Evolutionary conservation across 2,113 vertebrate species (phyloP).

Genomic region (Micronycteris hirsuta): DNA sequence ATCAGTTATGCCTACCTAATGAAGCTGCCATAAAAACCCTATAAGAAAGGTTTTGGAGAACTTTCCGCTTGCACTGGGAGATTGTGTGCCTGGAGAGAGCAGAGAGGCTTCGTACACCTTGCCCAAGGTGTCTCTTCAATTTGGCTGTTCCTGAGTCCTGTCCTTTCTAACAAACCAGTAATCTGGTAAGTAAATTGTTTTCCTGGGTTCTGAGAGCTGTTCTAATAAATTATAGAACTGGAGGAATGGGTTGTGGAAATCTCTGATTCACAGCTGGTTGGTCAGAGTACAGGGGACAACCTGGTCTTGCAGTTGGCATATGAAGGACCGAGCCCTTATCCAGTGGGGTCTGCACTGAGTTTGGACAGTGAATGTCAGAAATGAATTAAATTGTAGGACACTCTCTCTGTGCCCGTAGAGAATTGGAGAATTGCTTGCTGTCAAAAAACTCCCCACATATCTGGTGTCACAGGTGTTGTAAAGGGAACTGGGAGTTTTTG

Average conservation of each 20-base stretch:
- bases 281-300: not conserved
- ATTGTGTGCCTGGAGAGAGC: not conserved
- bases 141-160: not conserved
- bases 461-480: not conserved
- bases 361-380: not conserved
- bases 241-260: not conserved
- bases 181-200: not conserved
- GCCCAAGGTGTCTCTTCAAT: fast-evolving
- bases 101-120: fast-evolving
- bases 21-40: not conserved
- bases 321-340: not conserved
- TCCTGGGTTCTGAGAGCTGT: not conserved
- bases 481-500: not conserved
- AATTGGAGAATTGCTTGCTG: not conserved
- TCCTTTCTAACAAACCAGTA: not conserved
- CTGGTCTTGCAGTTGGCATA: not conserved
- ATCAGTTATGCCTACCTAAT: not conserved
- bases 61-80: fast-evolving
- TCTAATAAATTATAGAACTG: not conserved
- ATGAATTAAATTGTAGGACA: not conserved
- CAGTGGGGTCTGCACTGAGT: not conserved
- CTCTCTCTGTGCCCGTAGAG: fast-evolving
- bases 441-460: not conserved
- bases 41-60: too few species aligned
- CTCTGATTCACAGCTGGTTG: not conserved